Evolutionary conservation across 1,140 invertebrate species (phyloP), one percentile per base, ranked within the genome.

Genomic region (Ptiloglossa arizonensis): DNA sequence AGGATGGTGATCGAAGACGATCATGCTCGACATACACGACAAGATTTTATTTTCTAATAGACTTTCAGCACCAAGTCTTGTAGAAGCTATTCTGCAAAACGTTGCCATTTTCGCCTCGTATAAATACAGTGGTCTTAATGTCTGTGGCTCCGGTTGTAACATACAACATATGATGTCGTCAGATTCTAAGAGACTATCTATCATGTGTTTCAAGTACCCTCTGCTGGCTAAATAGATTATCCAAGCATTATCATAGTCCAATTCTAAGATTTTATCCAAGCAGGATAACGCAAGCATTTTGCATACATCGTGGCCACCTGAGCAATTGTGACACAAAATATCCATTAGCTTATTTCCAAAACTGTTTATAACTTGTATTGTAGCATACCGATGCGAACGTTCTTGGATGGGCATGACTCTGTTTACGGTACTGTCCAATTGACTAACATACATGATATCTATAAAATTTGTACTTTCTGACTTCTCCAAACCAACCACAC

Each of bases 21-120:
- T 93, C 94, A 98, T 96, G 41, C 95, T 94, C 15, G 97, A 95
- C 15, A 98, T 92, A 72, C 95, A 95, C 0, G 94, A 93, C 60
- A 98, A 92, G 2, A 96, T 92, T 48, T 96, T 96, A 87, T 96
- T 95, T 80, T 96, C 94, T 13, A 98, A 86, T 9, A 98, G 87
- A 22, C 95, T 93, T 83, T 96, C 95, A 0, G 97, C 97, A 11
- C 97, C 97, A 32, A 94, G 87, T 73, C 94, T 93, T 0, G 94
- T 95, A 22, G 95, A 94, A 0, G 96, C 95, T 79, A 98, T 93
- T 85, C 96, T 93, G 11, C 95, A 95, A 19, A 98, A 93, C 69
- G 98, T 93, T 63, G 97, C 94, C 95, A 98, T 96, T 91, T 97
- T 97, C 0, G 97, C 96, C 89, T 98, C 96, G 91, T 97, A 98